phyloP scores from a whole-genome alignment of 1,140 invertebrate genomes.

The Sesamia nonagrioides region DNA sequence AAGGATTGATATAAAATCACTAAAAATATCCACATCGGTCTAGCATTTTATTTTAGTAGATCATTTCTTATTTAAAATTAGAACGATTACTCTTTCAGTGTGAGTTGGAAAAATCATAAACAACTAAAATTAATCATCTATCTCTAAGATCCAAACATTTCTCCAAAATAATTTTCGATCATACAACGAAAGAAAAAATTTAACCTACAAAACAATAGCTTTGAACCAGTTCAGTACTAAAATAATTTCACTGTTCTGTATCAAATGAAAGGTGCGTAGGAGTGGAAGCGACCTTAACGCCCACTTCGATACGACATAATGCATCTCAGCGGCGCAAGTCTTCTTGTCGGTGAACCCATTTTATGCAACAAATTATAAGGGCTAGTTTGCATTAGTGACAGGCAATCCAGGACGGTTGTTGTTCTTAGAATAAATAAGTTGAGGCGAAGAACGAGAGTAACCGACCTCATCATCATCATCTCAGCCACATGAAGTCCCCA shows the following conservation, averaged over 20 bases:
- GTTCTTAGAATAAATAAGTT: neutral
- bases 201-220: slow-evolving; percentile 14
- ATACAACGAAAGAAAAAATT: too few relatives aligned
- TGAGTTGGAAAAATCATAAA: too few relatives aligned
- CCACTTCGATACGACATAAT: slow-evolving; percentile 16
- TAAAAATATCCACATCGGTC: too few relatives aligned
- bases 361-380: slow-evolving; percentile 10
- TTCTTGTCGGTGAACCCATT: slow-evolving; percentile 16
- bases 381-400: neutral
- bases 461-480: too few relatives aligned
- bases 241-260: slow-evolving; percentile 22
- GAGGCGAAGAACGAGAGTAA: neutral
- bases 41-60: too few relatives aligned
- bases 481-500: too few relatives aligned
- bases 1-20: too few relatives aligned
- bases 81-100: too few relatives aligned
- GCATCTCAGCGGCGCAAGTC: neutral
- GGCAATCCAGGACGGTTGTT: too few relatives aligned
- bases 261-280: neutral
- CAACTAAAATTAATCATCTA: too few relatives aligned
- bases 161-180: neutral
- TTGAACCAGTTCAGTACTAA: slow-evolving; percentile 7
- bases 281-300: slow-evolving; percentile 26
- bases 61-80: too few relatives aligned
- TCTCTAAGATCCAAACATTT: too few relatives aligned